These are phyloP conservation scores for Thaumatotibia leucotreta DNA, from an alignment of 1,140 invertebrate species.

Conservation along the genomic window DNA sequence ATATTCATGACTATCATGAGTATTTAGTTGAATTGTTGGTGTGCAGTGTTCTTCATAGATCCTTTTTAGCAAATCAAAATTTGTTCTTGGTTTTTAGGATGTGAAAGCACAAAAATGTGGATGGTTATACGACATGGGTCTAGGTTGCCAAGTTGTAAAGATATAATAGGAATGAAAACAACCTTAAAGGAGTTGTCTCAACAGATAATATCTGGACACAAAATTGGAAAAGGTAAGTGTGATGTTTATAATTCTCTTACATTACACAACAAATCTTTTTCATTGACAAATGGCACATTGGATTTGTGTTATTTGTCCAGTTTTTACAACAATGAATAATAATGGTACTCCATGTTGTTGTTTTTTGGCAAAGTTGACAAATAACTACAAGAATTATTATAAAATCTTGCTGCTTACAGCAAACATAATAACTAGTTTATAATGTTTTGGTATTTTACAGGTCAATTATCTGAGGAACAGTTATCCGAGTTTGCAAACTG, in stretches of 20 bases:
- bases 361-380: no score
- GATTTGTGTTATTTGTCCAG: no score
- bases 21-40: no score
- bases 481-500: slow-evolving; percentile 44
- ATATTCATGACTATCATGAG: no score
- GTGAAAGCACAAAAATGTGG: slow-evolving; percentile 58
- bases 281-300: no score
- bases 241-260: neutral
- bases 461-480: slow-evolving; percentile 45
- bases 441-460: slow-evolving; percentile 29
- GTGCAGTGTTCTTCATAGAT: neutral
- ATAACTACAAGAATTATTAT: no score
- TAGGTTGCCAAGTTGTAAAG: slow-evolving; percentile 52
- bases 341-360: no score
- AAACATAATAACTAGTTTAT: no score
- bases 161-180: slow-evolving; percentile 43
- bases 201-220: slow-evolving; percentile 45
- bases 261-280: no score
- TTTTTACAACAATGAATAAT: no score
- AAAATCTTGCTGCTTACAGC: no score
- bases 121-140: slow-evolving; percentile 64
- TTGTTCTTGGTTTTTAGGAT: slow-evolving; percentile 39
- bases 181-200: slow-evolving; percentile 47
- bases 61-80: neutral
- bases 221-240: slow-evolving; percentile 40